Evolutionary conservation across 2,113 vertebrate species (phyloP), one percentile per base, ranked within the genome.

Genomic region (Chloroceryle aenea): DNA sequence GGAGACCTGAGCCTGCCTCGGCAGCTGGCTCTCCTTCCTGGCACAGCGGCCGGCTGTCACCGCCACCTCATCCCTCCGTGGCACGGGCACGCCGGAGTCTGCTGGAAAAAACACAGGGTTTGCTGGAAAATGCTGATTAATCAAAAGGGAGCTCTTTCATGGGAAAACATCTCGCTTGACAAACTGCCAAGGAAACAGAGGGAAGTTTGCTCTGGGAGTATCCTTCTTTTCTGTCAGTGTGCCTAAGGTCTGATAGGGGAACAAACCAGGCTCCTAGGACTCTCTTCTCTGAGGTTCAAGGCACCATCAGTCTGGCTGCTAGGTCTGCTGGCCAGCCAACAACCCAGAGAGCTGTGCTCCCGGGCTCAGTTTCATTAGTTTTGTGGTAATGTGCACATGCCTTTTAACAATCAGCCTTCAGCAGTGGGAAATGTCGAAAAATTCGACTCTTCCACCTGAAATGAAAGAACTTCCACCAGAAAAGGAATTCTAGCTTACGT

Each of bases 1-100:
- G 5, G 71, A 92, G 92, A 66, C 40, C 79, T 34, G 86, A 55
- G 90, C n/a, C 45, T 84, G 79, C 61, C 16, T 62, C 76, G 88
- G 94, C 96, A 97, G 96, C 96, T 97, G 96, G 92, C 83, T 95
- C 61, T 88, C 92, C 96, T 96, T 97, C 68, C 64, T 94, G 94
- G 92, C 96, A 84, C 94, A 92, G 83, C 19, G 0, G 56, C 71
- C 19, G 58, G 85, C 95, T 94, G 96, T 93, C 96, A 92, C 92
- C 38, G 90, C 55, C 95, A 95, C 95, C 95, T 95, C 94, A 86
- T 88, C 76, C 32, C 42, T 86, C 94, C 18, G 1, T 2, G 59
- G 3, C 27, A 1, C 71, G 27, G 75, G 4, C 76, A 74, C 50
- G 36, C 59, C 7, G 67, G 25, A 86, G 19, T 8, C 38, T 1